phyloP scores from a whole-genome alignment of 2,888 invertebrate genomes.

The Eudasyphora cyanicolor region DNA sequence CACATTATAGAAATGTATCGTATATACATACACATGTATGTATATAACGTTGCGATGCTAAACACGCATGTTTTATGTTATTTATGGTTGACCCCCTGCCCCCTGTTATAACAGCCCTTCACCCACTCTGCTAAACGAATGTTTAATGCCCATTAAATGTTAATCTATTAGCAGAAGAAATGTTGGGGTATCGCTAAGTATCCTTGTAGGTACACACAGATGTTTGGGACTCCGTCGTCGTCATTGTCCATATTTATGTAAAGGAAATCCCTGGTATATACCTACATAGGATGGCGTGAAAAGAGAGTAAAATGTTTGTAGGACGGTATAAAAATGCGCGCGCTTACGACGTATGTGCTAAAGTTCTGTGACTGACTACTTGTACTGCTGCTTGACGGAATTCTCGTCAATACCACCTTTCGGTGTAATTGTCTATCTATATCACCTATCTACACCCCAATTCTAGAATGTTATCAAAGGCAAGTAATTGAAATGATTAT shows the following conservation, averaged over 20 bases:
- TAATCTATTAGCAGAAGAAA: not conserved
- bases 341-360: constrained; percentile 51
- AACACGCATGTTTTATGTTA: too few relatives aligned
- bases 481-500: constrained; percentile 58
- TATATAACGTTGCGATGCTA: not conserved
- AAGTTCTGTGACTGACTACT: constrained; percentile 47
- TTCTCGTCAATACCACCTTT: constrained; percentile 31
- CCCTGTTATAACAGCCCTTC: too few relatives aligned
- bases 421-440: constrained; percentile 26
- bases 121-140: not conserved
- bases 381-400: constrained; percentile 33
- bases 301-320: constrained; percentile 42
- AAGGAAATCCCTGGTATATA: not conserved
- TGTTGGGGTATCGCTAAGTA: constrained; percentile 1
- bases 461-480: constrained; percentile 57
- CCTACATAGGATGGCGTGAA: constrained; percentile 29
- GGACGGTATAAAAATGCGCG: constrained; percentile 55
- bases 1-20: not conserved
- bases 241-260: not conserved
- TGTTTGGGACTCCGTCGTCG: too few relatives aligned
- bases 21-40: not conserved
- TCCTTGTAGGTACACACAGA: constrained; percentile 1
- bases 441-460: constrained; percentile 45
- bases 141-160: not conserved
- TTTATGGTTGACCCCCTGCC: too few relatives aligned